Evolutionary conservation across 2,888 invertebrate species (phyloP), one percentile per base, ranked within the genome.

Genomic region (Selenia dentaria): DNA sequence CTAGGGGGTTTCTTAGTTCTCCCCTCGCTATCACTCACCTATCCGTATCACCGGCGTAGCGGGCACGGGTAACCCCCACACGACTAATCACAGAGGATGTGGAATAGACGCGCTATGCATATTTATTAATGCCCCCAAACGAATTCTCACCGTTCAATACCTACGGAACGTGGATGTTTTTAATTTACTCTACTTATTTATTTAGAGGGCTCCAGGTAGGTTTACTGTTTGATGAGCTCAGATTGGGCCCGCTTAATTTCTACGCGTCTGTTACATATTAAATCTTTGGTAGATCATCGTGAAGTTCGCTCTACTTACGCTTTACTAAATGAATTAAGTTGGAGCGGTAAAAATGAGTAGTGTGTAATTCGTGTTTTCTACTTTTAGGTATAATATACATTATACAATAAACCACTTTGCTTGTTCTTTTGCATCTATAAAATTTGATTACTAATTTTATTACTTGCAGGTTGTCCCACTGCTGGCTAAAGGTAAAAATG

Each of bases 81-180:
- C 79, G 75, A 86, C 89, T 90, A 89, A 89, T 89, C 90, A 90
- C 88, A 74, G 86, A 88, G 89, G 86, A 86, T 85, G 87, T 76
- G 83, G 77, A 76, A 84, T 81, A 83, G 85, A 89, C 89, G 88
- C 83, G 86, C 81, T 83, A 87, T 89, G 90, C 90, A 90, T 90
- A 90, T 89, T 90, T 88, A 90, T 89, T 81, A 84, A 80, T 72
- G 71, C 79, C 78, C 77, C 81, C 78, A 58, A 64, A 75, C 81
- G 79, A 83, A 85, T 86, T 84, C 86, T 78, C 85, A 81, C 80
- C 70, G 79, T 79, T 81, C 82, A 74, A 79, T 79, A 67, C 69
- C 55, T 66, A 54, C 60, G 57, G 68, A 67, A 80, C 79, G 79
- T 79, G 79, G 77, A 70, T 82, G 86, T 89, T 89, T 89, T 89